phyloP scores from a whole-genome alignment of 2,888 invertebrate genomes.

The Habrosyne pyritoides region DNA sequence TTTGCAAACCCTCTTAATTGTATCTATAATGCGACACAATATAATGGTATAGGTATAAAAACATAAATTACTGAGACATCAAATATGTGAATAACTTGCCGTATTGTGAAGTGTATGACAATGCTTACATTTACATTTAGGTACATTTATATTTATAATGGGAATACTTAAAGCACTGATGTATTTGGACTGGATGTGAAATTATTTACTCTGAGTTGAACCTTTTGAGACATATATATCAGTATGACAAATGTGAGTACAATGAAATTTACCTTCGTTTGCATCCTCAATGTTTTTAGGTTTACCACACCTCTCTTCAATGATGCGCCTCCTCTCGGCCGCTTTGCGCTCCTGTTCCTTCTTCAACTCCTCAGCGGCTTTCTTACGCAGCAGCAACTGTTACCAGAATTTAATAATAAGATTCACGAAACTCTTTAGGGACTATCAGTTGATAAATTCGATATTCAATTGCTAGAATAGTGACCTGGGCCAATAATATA shows the following conservation, averaged over 20 bases:
- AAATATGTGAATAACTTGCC: slow-evolving; percentile 32
- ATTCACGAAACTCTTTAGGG: neutral
- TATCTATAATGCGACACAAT: slow-evolving; percentile 86
- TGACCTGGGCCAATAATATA: too few relatives aligned
- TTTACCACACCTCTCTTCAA: slow-evolving; percentile 97
- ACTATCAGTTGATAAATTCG: neutral
- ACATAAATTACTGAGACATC: slow-evolving; percentile 33
- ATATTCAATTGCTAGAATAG: too few relatives aligned
- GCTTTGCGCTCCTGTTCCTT: slow-evolving; percentile 99
- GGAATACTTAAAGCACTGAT: slow-evolving; percentile 23
- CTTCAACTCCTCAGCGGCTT: slow-evolving; percentile 99
- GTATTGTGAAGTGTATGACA: slow-evolving; percentile 56
- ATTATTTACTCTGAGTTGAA: slow-evolving; percentile 7
- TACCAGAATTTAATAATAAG: slow-evolving; percentile 11
- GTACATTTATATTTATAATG: slow-evolving; percentile 20
- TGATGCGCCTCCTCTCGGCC: slow-evolving; percentile 98
- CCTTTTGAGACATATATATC: neutral
- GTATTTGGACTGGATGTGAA: slow-evolving; percentile 17
- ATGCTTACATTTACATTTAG: slow-evolving; percentile 13
- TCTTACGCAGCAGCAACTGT: slow-evolving; percentile 99
- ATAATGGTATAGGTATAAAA: slow-evolving; percentile 50
- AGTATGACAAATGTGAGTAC: slow-evolving; percentile 11
- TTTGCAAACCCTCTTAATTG: slow-evolving; percentile 89
- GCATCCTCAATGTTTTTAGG: slow-evolving; percentile 95
- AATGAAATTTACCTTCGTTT: slow-evolving; percentile 92